These are phyloP conservation scores for Eupithecia subfuscata DNA, from an alignment of 2,888 invertebrate species.

Conservation along the genomic window DNA sequence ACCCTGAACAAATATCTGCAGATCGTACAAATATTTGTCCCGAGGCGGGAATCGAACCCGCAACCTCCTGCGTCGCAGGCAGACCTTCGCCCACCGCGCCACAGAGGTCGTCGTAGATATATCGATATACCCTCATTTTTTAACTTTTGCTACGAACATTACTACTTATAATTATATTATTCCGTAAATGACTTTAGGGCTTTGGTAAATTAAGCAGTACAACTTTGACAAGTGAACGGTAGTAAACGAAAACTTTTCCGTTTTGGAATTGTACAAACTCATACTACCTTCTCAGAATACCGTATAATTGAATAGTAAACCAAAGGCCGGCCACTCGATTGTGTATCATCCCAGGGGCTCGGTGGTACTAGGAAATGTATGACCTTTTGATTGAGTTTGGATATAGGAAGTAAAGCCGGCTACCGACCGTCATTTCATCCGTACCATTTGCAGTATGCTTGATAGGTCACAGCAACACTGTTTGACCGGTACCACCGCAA, in stretches of 20 bases:
- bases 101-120: no score
- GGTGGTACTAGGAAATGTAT: background rate
- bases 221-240: background rate
- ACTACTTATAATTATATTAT: no score
- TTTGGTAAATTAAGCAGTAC: background rate
- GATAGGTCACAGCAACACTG: no score
- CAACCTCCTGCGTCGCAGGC: no score
- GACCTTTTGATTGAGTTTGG: constrained; percentile 4
- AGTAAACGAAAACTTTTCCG: background rate
- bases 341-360: background rate
- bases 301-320: background rate
- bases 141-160: no score
- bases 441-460: background rate
- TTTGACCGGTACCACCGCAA: no score
- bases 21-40: no score
- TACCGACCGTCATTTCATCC: background rate
- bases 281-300: background rate
- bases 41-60: no score
- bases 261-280: background rate
- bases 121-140: no score
- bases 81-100: no score
- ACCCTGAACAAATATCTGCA: no score
- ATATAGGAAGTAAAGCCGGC: background rate
- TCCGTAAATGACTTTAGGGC: no score
- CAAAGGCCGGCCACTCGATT: background rate